Conservation (phyloP, 2,888 invertebrate genomes). For the Lithosia quadra region DNA sequence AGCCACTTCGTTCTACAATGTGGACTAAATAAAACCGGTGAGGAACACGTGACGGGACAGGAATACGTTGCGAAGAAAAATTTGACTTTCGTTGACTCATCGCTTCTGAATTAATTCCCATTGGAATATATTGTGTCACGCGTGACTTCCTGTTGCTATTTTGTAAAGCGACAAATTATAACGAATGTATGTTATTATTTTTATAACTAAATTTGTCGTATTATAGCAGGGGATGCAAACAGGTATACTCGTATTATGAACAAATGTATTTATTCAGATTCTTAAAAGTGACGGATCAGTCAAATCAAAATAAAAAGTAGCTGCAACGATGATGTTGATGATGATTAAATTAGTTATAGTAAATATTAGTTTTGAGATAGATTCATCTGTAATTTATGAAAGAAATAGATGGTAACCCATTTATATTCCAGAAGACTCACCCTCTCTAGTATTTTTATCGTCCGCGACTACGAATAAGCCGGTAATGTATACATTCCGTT, state of each 20-base stretch:
- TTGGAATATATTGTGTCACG: constrained; percentile 20
- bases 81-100: constrained; percentile 40
- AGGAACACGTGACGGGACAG: constrained; percentile 21
- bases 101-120: constrained; percentile 34
- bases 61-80: constrained; percentile 19
- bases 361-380: background rate
- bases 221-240: too few species aligned
- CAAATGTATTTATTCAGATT: too few species aligned
- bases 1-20: background rate
- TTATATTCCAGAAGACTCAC: background rate
- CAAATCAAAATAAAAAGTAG: too few species aligned
- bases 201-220: too few species aligned
- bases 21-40: background rate
- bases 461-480: constrained; percentile 4
- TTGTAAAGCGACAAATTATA: background rate
- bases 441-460: background rate
- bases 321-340: too few species aligned
- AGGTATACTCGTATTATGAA: too few species aligned
- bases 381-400: background rate
- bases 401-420: background rate
- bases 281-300: too few species aligned
- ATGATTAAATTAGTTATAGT: too few species aligned
- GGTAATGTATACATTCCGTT: constrained; percentile 10
- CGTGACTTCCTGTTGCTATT: constrained; percentile 12
- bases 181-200: background rate